phyloP scores from a whole-genome alignment of 2,888 invertebrate genomes.

The Chloromyia formosa region DNA sequence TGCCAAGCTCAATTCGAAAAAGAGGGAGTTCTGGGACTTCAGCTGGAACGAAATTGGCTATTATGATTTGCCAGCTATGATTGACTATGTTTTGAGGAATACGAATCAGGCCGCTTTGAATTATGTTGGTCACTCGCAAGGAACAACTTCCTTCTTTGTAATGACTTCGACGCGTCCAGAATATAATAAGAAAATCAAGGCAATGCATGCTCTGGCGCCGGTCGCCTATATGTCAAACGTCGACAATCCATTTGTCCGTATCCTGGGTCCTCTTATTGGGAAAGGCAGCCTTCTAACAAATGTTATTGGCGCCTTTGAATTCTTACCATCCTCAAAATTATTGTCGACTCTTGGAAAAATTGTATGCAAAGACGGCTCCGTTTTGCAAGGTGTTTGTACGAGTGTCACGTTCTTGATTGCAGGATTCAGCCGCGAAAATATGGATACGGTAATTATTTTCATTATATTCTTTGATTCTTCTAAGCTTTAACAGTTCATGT shows the following conservation, averaged over 20 bases:
- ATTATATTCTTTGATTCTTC: background rate
- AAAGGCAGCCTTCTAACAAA: slow-evolving; percentile 35
- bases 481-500: too few species aligned
- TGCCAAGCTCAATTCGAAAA: slow-evolving; percentile 59
- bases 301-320: slow-evolving; percentile 63
- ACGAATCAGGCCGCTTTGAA: slow-evolving; percentile 60
- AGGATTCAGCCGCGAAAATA: slow-evolving; percentile 62
- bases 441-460: slow-evolving; percentile 60
- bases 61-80: slow-evolving; percentile 62
- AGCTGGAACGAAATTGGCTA: slow-evolving; percentile 64
- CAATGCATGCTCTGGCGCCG: slow-evolving; percentile 67
- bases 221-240: slow-evolving; percentile 62
- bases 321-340: slow-evolving; percentile 67
- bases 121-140: slow-evolving; percentile 66
- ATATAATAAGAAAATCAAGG: slow-evolving; percentile 64
- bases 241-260: slow-evolving; percentile 55
- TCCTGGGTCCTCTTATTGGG: slow-evolving; percentile 24
- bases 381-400: slow-evolving; percentile 51
- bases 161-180: slow-evolving; percentile 63
- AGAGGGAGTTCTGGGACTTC: slow-evolving; percentile 63
- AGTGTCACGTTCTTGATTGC: slow-evolving; percentile 65
- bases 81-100: slow-evolving; percentile 60
- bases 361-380: slow-evolving; percentile 60
- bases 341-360: slow-evolving; percentile 59
- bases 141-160: slow-evolving; percentile 65